A percentile compares a stretch with the other conserved stretches of the same genome.
phyloP scores from a whole-genome alignment of 2,888 invertebrate genomes.

The Hemistola chrysoprasaria region DNA sequence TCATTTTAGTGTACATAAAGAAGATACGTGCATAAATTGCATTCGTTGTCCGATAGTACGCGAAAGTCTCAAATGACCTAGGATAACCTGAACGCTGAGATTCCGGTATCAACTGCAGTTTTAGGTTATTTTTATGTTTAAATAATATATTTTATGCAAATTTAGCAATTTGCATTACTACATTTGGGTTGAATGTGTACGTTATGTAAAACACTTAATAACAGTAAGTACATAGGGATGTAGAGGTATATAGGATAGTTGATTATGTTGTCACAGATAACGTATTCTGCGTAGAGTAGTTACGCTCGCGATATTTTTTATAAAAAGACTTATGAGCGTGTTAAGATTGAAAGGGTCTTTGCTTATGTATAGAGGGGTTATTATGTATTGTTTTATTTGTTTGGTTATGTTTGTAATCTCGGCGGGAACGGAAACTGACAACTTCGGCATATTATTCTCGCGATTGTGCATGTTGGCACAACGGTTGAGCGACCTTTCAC shows the following conservation, averaged over 20 bases:
- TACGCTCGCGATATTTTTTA: constrained; percentile 14
- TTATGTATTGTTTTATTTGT: constrained; percentile 41
- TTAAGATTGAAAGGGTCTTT: constrained; percentile 35
- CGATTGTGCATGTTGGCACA: constrained; percentile 48
- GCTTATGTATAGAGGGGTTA: constrained; percentile 38
- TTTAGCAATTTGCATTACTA: too few relatives aligned
- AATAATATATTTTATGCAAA: constrained; percentile 32
- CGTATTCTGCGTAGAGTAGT: not conserved
- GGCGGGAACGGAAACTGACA: constrained; percentile 52
- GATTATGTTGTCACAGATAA: too few relatives aligned
- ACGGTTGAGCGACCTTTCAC: constrained; percentile 48
- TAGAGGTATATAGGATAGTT: too few relatives aligned
- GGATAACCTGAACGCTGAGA: constrained; percentile 62
- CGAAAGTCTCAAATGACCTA: constrained; percentile 75
- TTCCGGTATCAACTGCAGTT: constrained; percentile 56
- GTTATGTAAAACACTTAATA: too few relatives aligned
- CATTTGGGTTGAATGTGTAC: too few relatives aligned
- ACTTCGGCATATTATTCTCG: constrained; percentile 43
- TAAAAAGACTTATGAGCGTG: constrained; percentile 6
- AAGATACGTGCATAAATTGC: constrained; percentile 50
- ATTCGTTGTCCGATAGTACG: constrained; percentile 49
- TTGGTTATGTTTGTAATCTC: constrained; percentile 46
- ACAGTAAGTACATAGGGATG: too few relatives aligned
- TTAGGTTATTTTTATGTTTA: constrained; percentile 60
- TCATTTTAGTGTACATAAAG: constrained; percentile 43